Base-by-base conservation (phyloP, 2,797 vertebrate species). In the Cyclopterus lumpus region DNA sequence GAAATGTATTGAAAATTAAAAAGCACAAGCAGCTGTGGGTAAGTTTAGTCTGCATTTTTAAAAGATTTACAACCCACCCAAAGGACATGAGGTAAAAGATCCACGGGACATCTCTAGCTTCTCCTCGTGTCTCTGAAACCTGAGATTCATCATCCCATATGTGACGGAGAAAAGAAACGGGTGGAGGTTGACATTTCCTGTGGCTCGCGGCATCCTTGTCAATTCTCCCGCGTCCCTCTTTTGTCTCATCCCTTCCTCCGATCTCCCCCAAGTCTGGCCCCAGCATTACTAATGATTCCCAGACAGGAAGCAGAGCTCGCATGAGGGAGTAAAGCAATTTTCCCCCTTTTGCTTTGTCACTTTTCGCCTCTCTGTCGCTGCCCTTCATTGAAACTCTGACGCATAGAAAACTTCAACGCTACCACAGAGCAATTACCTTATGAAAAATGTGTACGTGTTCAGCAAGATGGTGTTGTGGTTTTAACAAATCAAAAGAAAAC, bases 211-310 rank as follows among this genome's bases (percentile, higher is more conserved):
- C 75, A 85, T 78, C 84, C 74, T 72, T 84, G 84, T 90, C 88
- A 83, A 67, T 63, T 66, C 71, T 76, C 77, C 59, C 28, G 67
- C 75, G 70, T 79, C 55, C 61, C 38, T 67, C 68, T 73, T 86
- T 88, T 85, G 77, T 86, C 81, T 86, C 76, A 59, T 88, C 68
- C 68, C 26, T 81, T 63, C 61, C 63, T 67, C 46, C 38, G 1
- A 53, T 71, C 32, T 61, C 63, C 71, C 83, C 67, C 15, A 30
- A 69, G 77, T 78, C 79, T 87, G 84, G 83, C 86, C 84, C 71
- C 79, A 76, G 86, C 80, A 76, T 88, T 82, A 65, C 87, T 92
- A 92, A 93, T 93, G 90, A 90, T 78, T 93, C 85, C 91, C 89
- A 92, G 92, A 90, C 88, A 92, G 89, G 88, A 91, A 92, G 87